Base-by-base conservation (phyloP, 2,888 invertebrate genomes). In the Xiphydria camelus region DNA sequence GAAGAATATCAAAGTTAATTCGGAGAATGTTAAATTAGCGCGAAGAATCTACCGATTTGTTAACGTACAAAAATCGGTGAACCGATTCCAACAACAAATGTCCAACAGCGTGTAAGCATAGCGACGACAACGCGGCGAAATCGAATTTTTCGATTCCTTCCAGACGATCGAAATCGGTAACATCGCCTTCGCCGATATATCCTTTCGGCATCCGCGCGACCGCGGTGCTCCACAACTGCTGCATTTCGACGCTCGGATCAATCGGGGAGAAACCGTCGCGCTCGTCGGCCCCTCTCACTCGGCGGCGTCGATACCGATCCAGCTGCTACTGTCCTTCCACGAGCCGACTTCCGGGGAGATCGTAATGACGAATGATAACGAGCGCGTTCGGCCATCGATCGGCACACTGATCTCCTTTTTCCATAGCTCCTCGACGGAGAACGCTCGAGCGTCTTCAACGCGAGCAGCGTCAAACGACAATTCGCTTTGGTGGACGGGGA, bases 261-360 rank as follows among this genome's bases (percentile, higher is more conserved):
- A 82, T 33, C 78, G 83, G 1, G 89, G 90, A 0, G 83, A 89
- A 68, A 88, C 87, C 0, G 85, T 90, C 9, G 91, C 90, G 0
- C 70, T 87, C 18, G 86, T 86, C 4, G 83, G 89, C 1, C 77
- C 83, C 14, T 86, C 86, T 45, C 89, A 89, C 1, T 87, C 86
- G 68, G 90, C 90, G 35, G 90, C 90, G 75, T 87, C 86, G 7
- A 91, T 90, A 0, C 81, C 86, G 46, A 80, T 89, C 12, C 86
- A 87, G 68, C 71, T 91, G n/a, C 66, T 89, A 18, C 84, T 89
- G 66, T 73, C 89, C 35, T 87, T 88, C 66, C 90, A 90, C 63
- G 88, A 87, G 69, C 80, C 84, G 2, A 49, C 48, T 10, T 45
- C 48, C 7, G 48, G 48, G 2, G 45, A 45, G 36, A 49, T 49